A percentile compares a stretch with the other conserved stretches of the same genome.
phyloP scores from a whole-genome alignment of 1,140 invertebrate genomes.

The Hypsibius dujardini region DNA sequence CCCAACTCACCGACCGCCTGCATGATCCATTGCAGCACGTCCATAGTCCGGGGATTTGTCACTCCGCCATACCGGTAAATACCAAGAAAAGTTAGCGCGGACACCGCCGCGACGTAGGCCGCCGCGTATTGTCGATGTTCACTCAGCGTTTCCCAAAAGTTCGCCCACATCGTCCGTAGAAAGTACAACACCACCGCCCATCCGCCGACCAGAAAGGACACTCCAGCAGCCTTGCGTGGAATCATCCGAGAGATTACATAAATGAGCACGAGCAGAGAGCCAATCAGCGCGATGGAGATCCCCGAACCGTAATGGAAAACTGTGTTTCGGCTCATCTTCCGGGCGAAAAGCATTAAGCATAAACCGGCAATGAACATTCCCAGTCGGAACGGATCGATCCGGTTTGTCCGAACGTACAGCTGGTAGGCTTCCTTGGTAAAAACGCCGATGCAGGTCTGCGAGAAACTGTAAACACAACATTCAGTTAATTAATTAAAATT shows the following conservation, averaged over 20 bases:
- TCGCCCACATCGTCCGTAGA: constrained; percentile 56
- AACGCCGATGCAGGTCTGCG: constrained; percentile 53
- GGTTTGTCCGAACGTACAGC: constrained; percentile 26
- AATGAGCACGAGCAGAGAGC: constrained; percentile 59
- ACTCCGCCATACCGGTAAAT: constrained; percentile 75
- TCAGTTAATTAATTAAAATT: no score
- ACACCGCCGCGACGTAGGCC: constrained; percentile 53
- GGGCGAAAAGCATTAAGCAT: constrained; percentile 45
- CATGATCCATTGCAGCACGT: constrained; percentile 66
- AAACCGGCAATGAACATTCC: background rate
- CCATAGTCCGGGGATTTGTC: constrained; percentile 52
- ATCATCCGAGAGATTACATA: constrained; percentile 58
- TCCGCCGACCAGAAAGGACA: constrained; percentile 39
- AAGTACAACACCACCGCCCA: constrained; percentile 62
- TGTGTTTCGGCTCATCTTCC: constrained; percentile 49
- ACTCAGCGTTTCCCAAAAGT: constrained; percentile 46
- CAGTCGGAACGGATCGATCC: background rate
- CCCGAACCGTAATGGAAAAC: constrained; percentile 70
- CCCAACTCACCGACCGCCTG: constrained; percentile 41
- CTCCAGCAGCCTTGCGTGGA: constrained; percentile 46
- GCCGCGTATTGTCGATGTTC: constrained; percentile 52
- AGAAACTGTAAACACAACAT: constrained; percentile 55
- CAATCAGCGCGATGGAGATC: constrained; percentile 54
- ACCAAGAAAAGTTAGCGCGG: constrained; percentile 58
- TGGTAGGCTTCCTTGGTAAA: constrained; percentile 34